A percentile compares a stretch with the other conserved stretches of the same genome.
These are phyloP conservation scores for Drosophila ambigua DNA, from an alignment of 1,140 invertebrate genomes.

Conservation along the genomic window DNA sequence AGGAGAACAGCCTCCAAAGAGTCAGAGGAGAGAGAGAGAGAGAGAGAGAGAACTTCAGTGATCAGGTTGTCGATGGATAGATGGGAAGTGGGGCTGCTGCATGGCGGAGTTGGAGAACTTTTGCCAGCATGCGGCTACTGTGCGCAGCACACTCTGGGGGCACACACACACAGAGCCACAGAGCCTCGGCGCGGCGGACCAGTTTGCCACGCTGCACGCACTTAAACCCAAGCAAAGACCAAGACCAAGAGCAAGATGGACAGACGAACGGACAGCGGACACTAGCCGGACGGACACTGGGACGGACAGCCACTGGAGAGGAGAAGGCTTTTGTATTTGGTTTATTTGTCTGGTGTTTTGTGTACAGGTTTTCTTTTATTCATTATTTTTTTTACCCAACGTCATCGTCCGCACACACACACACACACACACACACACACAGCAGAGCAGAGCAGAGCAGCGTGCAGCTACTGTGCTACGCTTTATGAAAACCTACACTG, in stretches of 20 bases:
- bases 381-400: constrained; percentile 77
- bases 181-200: constrained; percentile 48
- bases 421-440: constrained; percentile 30
- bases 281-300: background rate
- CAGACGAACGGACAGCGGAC: constrained; percentile 25
- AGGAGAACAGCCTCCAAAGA: background rate
- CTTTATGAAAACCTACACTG: constrained; percentile 59
- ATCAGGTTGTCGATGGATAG: constrained; percentile 42
- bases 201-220: constrained; percentile 76
- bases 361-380: constrained; percentile 82
- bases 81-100: constrained; percentile 18
- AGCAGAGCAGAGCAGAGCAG: background rate
- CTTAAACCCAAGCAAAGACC: constrained; percentile 46
- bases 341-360: constrained; percentile 66
- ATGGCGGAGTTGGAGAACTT: constrained; percentile 20
- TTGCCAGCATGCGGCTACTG: constrained; percentile 57
- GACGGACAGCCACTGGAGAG: constrained; percentile 25
- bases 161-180: constrained; percentile 2
- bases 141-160: constrained; percentile 25
- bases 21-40: background rate
- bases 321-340: constrained; percentile 72
- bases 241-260: constrained; percentile 24
- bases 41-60: constrained; percentile 1
- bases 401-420: constrained; percentile 62
- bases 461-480: constrained; percentile 71